Base-by-base conservation (phyloP, 2,888 invertebrate genomes). In the Phrixothrix hirtus region DNA sequence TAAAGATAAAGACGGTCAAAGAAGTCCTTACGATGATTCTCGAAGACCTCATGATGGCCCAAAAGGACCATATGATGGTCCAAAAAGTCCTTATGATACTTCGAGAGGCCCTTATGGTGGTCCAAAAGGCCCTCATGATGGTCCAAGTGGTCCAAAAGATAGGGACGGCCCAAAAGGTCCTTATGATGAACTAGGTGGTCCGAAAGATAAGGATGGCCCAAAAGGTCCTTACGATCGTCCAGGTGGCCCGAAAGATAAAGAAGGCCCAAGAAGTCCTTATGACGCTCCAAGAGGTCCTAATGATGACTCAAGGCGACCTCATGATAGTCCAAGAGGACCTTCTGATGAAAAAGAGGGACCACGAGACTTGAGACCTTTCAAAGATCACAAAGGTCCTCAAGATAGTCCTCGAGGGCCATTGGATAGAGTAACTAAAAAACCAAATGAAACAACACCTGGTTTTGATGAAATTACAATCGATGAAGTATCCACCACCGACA, bases 401-500 rank as follows among this genome's bases (percentile, higher is more conserved):
- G 29, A 47, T 11, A 14, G 38, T 43, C 39, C 46, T 12, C 36
- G 29, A 31, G 31, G 49, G 13, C 45, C 48, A 7, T 21, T 21
- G 4, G 52, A 55, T 29, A 45, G 12, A 26, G 29, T 11, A 17
- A 27, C 13, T 25, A 45, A 29, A 43, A 53, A 36, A 15, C 31
- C 49, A 1, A 15, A 25, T 17, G 38, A 42, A 9, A 26, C 42
- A 14, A 21, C 47, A 12, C 52, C 42, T 9, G 31, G 34, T 7
- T 55, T 51, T 42, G 36, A 59, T 27, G 13, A 52, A 9, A 51
- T 50, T 10, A 55, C 53, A 10, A 36, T 55, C 21, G 55, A 58
- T 42, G 56, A 57, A 37, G 49, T 47, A 29, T 41, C 49, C 7
- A 56, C 54, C 12, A 51, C 38, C 14, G 57, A 49, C 49, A 49